Base-by-base conservation (phyloP, 2,113 vertebrate species). In the Micronycteris hirsuta region DNA sequence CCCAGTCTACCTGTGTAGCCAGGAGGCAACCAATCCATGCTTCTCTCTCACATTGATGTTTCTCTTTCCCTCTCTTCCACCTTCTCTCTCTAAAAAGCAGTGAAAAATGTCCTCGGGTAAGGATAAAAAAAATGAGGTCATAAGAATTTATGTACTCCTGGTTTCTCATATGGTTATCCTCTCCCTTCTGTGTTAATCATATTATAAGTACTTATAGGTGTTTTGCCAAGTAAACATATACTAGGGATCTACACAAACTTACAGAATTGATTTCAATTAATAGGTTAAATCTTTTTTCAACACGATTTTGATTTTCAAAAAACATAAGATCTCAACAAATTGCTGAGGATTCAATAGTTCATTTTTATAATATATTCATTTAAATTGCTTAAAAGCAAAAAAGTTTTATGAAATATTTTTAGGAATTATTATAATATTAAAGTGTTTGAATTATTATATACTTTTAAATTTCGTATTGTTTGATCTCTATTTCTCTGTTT, bases 251-350 rank as follows among this genome's bases (percentile, higher is more conserved):
- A 91, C 31, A 96, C 33, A 73, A 41, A 96, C 4, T 52, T 96
- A 63, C 13, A 93, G 91, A 94, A 56, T 94, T 94, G 54, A 33
- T 95, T 97, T 93, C 6, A 61, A 36, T 63, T 98, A 94, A 89
- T 52, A 97, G 91, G 20, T 95, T 96, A 73, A 81, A 97, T 95
- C 58, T 76, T 61, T 90, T 89, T 95, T 91, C 87, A 95, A 86
- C 67, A 81, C 77, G 93, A 81, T 54, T 97, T 76, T 96, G 43
- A 49, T 96, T 96, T 95, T 92, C 95, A 86, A 63, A 84, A 96
- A 80, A 97, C 0, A 93, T n/a, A 65, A 74, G 31, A 67, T 95
- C 70, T 97, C 67, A 96, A 97, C 88, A 97, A 97, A 96, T 89
- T 97, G 33, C n/a, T 86, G 0, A 1, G 24, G 81, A 96, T 93